Evolutionary conservation across 2,888 invertebrate species (phyloP), one percentile per base, ranked within the genome.

Genomic region (Zele albiditarsus): DNA sequence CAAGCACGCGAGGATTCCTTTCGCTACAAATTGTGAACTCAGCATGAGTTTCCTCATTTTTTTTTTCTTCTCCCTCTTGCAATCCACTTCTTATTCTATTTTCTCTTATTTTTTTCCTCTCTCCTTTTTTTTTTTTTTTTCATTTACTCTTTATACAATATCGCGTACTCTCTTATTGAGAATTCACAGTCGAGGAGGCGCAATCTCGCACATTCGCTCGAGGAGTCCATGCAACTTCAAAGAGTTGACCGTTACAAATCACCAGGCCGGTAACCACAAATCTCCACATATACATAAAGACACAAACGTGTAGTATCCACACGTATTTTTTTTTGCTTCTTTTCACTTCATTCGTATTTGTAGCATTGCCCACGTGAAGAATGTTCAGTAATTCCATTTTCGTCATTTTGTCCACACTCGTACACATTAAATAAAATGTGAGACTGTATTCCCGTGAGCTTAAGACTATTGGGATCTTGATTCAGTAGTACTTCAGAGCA

Each of bases 331-430:
- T 2, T 53, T 20, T n/a, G n/a, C n/a, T n/a, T n/a, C n/a, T n/a
- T n/a, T n/a, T n/a, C n/a, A n/a, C n/a, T n/a, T 20, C 20, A 53
- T 53, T 70, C 49, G 10, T 38, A 10, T 66, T 58, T 58, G 67
- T 73, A 78, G 81, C 75, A 79, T 76, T 79, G 74, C 81, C 79
- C 80, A 79, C 79, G 74, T 73, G 77, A 78, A 79, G 82, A 84
- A 83, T 82, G 83, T 81, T 66, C 74, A 58, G 72, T 71, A 78
- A 75, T 80, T 82, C 85, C 85, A 84, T 85, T 84, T 86, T 84
- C 75, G 84, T 83, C 76, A 73, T 38, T 38, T 38, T 38, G 8
- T 38, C 38, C 38, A 38, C 38, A 38, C 38, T 38, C 12, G 38
- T 38, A 8, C 12, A 8, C 10, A 38, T 38, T 38, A 38, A 38